Evolutionary conservation across 1,140 invertebrate genomes (phyloP), one percentile per base, ranked within the genome.

Genomic region (Philopotamus ludificatus): DNA sequence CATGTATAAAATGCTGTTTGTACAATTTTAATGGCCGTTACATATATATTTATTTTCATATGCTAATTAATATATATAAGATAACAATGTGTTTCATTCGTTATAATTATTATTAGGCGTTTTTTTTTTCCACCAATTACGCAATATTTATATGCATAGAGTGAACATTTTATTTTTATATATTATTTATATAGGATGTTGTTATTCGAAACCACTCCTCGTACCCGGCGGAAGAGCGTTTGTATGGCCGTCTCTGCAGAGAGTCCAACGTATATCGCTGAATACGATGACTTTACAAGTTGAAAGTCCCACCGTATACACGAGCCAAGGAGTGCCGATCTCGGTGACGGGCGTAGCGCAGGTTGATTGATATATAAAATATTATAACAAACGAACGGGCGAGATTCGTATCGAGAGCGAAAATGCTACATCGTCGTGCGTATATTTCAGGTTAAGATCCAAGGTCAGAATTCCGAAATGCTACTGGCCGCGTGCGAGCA

Each of bases 401-500:
- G n/a, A n/a, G n/a, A n/a, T n/a, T n/a, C n/a, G n/a, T n/a, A n/a
- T n/a, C n/a, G n/a, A n/a, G n/a, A 7, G 8, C 15, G 44, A 20
- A 4, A 26, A 68, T 21, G 45, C 50, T 59, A 53, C 20, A 57
- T 42, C 50, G 22, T 53, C 25, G 4, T 20, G 3, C 41, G 58
- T 70, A 34, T 22, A 51, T 61, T 71, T 7, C 61, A 94, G 91
- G 94, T 98, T 0, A 98, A 98, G 82, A 95, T 99, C 67, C 95
- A 98, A 82, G 95, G 95, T 1, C 93, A 95, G 79, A 97, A 97
- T 81, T 90, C 95, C 74, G 94, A 98, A 79, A 98, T 98, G 95
- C 80, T 99, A 47, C 83, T 94, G 61, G 92, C 94, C 4, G 96
- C 96, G 1, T 98, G 96, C 77, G 94, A 98, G 79, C 93, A 98